These are phyloP conservation scores for Zonitis immaculata DNA, from an alignment of 2,888 invertebrate genomes.

Conservation along the genomic window DNA sequence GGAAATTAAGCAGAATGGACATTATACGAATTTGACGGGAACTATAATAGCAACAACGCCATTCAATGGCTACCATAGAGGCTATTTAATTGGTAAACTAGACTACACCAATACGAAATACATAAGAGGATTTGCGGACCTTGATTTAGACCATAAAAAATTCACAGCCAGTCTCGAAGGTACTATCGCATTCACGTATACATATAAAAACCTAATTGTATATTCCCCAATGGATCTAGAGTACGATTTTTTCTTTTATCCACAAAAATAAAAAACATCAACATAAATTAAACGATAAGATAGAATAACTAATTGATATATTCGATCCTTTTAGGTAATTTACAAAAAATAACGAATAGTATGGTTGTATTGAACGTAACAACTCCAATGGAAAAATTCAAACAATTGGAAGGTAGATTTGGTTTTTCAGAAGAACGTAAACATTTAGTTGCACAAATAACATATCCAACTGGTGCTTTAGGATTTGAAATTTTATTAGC, in stretches of 20 bases:
- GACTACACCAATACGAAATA: conserved; percentile 59
- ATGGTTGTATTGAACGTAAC: conserved; percentile 72
- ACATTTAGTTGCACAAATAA: conserved; percentile 69
- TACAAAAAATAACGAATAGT: conserved; percentile 68
- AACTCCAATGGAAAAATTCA: conserved; percentile 65
- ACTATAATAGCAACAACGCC: conserved; percentile 63
- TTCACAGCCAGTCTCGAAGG: conserved; percentile 63
- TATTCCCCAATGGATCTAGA: not conserved
- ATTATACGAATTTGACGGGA: conserved; percentile 63
- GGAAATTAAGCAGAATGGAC: conserved; percentile 55
- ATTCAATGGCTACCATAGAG: conserved; percentile 64
- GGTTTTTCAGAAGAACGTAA: conserved; percentile 66
- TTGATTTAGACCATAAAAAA: conserved; percentile 67
- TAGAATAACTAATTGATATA: not conserved
- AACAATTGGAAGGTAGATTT: conserved; percentile 62
- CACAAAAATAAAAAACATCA: too few relatives aligned
- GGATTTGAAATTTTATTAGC: conserved; percentile 66
- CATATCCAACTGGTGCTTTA: conserved; percentile 63
- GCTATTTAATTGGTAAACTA: conserved; percentile 63
- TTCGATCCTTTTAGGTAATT: conserved; percentile 53
- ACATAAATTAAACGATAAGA: too few relatives aligned
- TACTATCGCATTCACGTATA: conserved; percentile 23
- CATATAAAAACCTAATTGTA: not conserved
- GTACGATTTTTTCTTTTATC: not conserved
- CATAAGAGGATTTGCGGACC: conserved; percentile 63